These are phyloP conservation scores for Drosophila pseudotalamancana DNA, from an alignment of 2,888 invertebrate species.

Conservation along the genomic window DNA sequence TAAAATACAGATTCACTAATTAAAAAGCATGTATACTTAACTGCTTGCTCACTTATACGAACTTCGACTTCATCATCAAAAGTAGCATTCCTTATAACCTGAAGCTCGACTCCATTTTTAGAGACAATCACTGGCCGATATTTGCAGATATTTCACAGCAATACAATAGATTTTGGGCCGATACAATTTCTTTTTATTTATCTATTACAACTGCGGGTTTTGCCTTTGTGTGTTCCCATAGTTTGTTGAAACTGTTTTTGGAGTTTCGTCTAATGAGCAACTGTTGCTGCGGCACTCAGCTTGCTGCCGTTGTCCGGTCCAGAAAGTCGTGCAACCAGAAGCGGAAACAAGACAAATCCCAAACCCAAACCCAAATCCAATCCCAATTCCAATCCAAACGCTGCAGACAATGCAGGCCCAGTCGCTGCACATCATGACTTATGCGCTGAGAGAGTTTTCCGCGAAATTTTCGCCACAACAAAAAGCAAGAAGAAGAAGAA, in stretches of 20 bases:
- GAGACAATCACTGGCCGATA: conserved; percentile 2
- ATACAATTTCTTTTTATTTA: conserved; percentile 13
- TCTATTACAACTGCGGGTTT: background rate
- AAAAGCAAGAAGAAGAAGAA: too few relatives aligned
- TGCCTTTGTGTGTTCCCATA: conserved; percentile 33
- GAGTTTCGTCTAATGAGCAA: conserved; percentile 46
- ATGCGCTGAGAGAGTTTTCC: conserved; percentile 63
- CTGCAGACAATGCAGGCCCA: conserved; percentile 45
- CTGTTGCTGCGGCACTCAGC: background rate
- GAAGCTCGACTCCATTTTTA: background rate
- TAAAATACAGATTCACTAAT: too few relatives aligned
- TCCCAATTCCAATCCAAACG: conserved; percentile 24
- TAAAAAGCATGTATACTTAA: too few relatives aligned
- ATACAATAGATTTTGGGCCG: conserved; percentile 7
- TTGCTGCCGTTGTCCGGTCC: conserved; percentile 38
- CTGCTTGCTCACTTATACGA: too few relatives aligned
- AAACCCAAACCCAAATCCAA: conserved; percentile 13
- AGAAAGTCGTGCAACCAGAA: conserved; percentile 52
- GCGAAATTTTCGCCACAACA: conserved; percentile 65
- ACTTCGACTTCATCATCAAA: background rate
- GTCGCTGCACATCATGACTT: conserved; percentile 56
- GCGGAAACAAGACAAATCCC: conserved; percentile 50
- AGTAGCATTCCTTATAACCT: background rate
- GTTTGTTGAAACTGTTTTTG: conserved; percentile 12
- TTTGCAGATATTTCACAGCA: background rate